Evolutionary conservation across 1,140 invertebrate species (phyloP).

Genomic region (Mylabris phalerata): DNA sequence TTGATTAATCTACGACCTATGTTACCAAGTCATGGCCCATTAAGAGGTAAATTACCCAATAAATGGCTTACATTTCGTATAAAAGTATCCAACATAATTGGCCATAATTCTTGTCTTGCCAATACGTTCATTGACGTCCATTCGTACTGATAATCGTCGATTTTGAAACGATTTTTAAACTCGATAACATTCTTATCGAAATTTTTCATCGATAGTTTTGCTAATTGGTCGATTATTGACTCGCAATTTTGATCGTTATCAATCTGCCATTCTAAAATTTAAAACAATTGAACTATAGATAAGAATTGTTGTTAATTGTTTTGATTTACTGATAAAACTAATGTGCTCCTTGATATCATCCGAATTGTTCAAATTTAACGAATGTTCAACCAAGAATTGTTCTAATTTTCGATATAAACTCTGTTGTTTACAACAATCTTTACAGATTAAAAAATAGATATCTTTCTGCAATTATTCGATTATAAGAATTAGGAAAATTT

Average conservation of each 20-base stretch:
- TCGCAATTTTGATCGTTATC: conserved; percentile 16
- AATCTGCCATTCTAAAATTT: conserved; percentile 29
- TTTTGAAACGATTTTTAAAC: conserved; percentile 31
- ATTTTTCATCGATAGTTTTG: conserved; percentile 25
- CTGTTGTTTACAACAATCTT: conserved; percentile 20
- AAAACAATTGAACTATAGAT: background rate
- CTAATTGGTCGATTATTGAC: conserved; percentile 30
- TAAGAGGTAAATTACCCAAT: background rate
- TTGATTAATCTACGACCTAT: too few relatives aligned
- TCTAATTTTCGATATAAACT: conserved; percentile 22
- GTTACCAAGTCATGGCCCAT: too few relatives aligned
- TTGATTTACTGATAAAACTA: background rate
- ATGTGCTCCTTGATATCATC: conserved; percentile 19
- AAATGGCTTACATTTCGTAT: conserved; percentile 1
- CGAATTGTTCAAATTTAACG: conserved; percentile 17
- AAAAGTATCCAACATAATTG: conserved; percentile 27
- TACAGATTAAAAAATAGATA: conserved; percentile 26
- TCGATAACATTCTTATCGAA: conserved; percentile 16
- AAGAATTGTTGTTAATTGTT: conserved; percentile 28
- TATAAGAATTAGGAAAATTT: too few relatives aligned
- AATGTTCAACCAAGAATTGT: conserved; percentile 25
- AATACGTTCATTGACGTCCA: conserved; percentile 35
- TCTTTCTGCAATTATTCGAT: conserved; percentile 21
- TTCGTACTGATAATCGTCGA: conserved; percentile 32
- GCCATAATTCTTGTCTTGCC: conserved; percentile 27